Conservation (phyloP, 2,113 vertebrate species). For the Meles meles region DNA sequence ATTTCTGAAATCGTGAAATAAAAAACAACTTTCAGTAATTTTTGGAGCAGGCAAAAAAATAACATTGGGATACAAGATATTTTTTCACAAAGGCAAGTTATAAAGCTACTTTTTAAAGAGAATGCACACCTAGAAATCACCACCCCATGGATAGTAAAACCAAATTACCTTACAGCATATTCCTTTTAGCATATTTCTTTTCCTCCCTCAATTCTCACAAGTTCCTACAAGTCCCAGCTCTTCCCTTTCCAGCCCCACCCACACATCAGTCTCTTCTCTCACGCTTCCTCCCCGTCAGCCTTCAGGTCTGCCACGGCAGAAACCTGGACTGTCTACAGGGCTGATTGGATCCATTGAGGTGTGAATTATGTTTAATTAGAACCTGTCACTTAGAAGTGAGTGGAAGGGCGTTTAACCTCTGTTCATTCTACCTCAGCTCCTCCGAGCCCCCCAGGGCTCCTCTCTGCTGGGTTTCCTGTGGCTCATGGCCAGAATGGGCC, state of each 20-base stretch:
- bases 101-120: background rate
- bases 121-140: background rate
- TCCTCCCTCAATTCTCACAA: background rate
- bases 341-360: constrained; percentile 19
- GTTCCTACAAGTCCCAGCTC: background rate
- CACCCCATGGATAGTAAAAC: background rate
- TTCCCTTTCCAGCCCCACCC: rapidly evolving
- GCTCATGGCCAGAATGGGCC: background rate
- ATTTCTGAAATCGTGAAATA: background rate
- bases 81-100: background rate
- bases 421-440: background rate
- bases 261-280: background rate
- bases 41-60: background rate
- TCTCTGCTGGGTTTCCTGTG: background rate
- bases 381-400: constrained; percentile 46
- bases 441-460: background rate
- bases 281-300: constrained; percentile 8
- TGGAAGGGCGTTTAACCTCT: constrained; percentile 23
- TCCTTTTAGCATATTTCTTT: background rate
- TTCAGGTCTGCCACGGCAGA: constrained; percentile 25
- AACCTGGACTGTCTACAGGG: background rate
- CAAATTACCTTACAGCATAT: background rate
- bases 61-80: background rate
- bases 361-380: constrained; percentile 68
- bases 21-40: background rate